Evolutionary conservation across 2,797 vertebrate genomes (phyloP).

Genomic region (Pantherophis alleghaniensis): DNA sequence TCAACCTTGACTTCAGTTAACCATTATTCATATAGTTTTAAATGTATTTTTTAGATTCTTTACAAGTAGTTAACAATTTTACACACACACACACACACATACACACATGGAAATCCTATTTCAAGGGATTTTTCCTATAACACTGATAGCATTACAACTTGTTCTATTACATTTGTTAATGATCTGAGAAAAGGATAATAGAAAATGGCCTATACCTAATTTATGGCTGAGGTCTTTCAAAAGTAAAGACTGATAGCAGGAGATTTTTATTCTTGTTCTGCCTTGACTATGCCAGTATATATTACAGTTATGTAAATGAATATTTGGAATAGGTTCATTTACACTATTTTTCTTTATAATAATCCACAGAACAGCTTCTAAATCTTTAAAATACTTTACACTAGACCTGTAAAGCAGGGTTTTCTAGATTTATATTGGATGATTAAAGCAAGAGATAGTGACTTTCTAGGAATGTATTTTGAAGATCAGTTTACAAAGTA

Average conservation of each 20-base stretch:
- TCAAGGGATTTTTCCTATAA: background rate
- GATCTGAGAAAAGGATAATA: slow-evolving; percentile 45
- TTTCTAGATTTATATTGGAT: background rate
- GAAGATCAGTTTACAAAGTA: background rate
- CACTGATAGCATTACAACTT: slow-evolving; percentile 14
- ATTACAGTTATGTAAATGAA: background rate
- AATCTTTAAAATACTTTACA: background rate
- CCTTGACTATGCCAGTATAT: slow-evolving; percentile 27
- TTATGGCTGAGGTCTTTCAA: slow-evolving; percentile 26
- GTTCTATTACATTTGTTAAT: slow-evolving; percentile 47
- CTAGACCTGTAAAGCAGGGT: background rate
- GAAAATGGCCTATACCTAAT: slow-evolving; percentile 21
- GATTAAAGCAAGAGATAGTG: background rate
- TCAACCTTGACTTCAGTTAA: slow-evolving; percentile 12
- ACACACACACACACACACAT: background rate
- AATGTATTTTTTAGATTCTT: slow-evolving; percentile 29
- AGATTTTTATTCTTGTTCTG: slow-evolving; percentile 25
- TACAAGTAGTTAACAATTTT: background rate
- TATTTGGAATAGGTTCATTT: background rate
- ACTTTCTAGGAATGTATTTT: slow-evolving; percentile 41
- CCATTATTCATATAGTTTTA: slow-evolving; percentile 50
- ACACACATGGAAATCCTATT: background rate
- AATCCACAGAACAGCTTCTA: background rate
- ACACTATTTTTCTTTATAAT: background rate
- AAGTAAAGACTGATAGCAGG: slow-evolving; percentile 16